Percentiles rank a stretch among this genome's conserved stretches.
phyloP scores from a whole-genome alignment of 2,888 invertebrate species.

The Rhopalosiphum nymphaeae region DNA sequence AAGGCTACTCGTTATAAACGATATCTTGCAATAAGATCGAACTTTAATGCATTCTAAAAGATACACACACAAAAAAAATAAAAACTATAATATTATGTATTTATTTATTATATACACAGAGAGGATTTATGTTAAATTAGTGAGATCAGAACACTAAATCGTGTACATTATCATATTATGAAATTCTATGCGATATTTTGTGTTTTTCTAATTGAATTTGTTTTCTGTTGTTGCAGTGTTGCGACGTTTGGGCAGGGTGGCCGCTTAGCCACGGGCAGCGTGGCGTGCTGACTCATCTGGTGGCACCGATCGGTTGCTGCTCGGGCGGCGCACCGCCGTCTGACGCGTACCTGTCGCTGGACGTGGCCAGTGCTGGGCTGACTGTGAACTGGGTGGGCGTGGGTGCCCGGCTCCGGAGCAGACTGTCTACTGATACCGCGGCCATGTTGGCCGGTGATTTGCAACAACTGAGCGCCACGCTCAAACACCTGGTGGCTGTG shows the following conservation, averaged over 20 bases:
- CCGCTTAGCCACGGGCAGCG: slow-evolving; percentile 76
- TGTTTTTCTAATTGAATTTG: not conserved
- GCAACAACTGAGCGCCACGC: slow-evolving; percentile 75
- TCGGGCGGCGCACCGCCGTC: slow-evolving; percentile 73
- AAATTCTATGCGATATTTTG: not conserved
- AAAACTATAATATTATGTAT: not conserved
- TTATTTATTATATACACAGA: not conserved
- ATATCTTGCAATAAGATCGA: no score
- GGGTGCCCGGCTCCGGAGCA: slow-evolving; percentile 70
- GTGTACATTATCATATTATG: not conserved
- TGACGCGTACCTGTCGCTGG: slow-evolving; percentile 78
- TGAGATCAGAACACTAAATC: not conserved
- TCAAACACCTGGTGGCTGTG: slow-evolving; percentile 78
- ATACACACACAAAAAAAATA: not conserved
- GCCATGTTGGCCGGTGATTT: slow-evolving; percentile 71
- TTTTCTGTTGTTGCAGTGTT: slow-evolving; percentile 69
- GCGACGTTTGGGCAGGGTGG: slow-evolving; percentile 75
- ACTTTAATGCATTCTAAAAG: not conserved
- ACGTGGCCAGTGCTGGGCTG: slow-evolving; percentile 69
- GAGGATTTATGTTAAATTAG: not conserved
- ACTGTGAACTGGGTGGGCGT: slow-evolving; percentile 65
- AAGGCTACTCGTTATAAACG: no score
- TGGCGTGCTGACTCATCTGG: slow-evolving; percentile 77
- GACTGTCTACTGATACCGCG: slow-evolving; percentile 69
- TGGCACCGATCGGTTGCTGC: slow-evolving; percentile 73